A percentile compares a stretch with the other conserved stretches of the same genome.
phyloP scores from a whole-genome alignment of 2,888 invertebrate genomes.

The Hofmannophila pseudospretella region DNA sequence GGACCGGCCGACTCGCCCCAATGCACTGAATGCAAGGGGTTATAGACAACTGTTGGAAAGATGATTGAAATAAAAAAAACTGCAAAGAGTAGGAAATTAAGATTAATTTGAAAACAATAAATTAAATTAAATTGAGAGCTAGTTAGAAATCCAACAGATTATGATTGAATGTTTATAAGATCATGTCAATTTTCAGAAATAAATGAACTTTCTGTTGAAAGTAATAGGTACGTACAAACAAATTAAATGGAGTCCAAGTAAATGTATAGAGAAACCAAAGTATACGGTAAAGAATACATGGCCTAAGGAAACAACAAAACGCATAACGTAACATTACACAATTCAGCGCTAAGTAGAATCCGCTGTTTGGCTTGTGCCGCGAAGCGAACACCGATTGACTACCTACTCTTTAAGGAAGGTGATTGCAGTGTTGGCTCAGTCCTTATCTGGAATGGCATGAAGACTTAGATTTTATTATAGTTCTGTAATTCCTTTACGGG shows the following conservation, averaged over 20 bases:
- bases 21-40: constrained; percentile 17
- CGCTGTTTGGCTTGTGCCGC: constrained; percentile 46
- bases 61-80: neutral
- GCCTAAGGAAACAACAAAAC: neutral
- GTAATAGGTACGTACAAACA: no score
- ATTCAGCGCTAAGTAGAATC: constrained; percentile 71
- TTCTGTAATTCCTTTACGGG: constrained; percentile 24
- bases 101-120: no score
- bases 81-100: neutral
- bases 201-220: no score
- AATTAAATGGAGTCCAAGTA: no score
- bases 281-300: no score
- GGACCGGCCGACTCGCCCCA: constrained; percentile 37
- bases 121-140: no score
- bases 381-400: constrained; percentile 49
- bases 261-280: no score
- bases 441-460: constrained; percentile 39
- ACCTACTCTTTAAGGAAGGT: constrained; percentile 55
- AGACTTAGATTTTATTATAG: constrained; percentile 18
- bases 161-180: no score
- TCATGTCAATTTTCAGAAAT: no score
- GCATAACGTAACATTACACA: constrained; percentile 45
- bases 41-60: neutral
- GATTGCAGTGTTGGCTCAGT: constrained; percentile 29
- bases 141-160: no score